These are phyloP conservation scores for Agrilus mali DNA, from an alignment of 2,888 invertebrate species.

Conservation along the genomic window DNA sequence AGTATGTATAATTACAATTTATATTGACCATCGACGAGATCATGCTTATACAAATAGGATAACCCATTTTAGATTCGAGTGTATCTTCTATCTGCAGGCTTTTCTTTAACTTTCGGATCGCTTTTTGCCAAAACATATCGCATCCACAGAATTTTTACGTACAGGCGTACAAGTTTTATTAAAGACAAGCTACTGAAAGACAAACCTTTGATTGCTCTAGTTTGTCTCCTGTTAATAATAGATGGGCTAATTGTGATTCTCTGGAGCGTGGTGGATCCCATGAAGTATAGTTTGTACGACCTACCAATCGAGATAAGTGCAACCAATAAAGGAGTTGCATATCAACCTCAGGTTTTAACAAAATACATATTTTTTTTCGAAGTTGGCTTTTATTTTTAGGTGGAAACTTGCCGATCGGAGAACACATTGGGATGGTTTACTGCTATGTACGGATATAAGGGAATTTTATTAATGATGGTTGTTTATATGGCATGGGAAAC, in stretches of 20 bases:
- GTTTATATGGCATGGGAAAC: slow-evolving; percentile 97
- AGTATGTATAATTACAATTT: slow-evolving; percentile 42
- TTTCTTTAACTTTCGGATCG: slow-evolving; percentile 83
- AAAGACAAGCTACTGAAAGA: slow-evolving; percentile 86
- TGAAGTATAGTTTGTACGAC: slow-evolving; percentile 74
- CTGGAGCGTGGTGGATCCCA: slow-evolving; percentile 79
- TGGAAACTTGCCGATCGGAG: slow-evolving; percentile 78
- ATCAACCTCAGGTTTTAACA: slow-evolving; percentile 62
- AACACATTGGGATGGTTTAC: slow-evolving; percentile 86
- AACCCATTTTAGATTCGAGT: slow-evolving; percentile 58
- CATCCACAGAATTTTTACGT: slow-evolving; percentile 82
- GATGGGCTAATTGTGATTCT: slow-evolving; percentile 73
- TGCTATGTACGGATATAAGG: slow-evolving; percentile 82
- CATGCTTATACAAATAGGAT: no score
- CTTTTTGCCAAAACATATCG: slow-evolving; percentile 93
- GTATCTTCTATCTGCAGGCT: slow-evolving; percentile 79
- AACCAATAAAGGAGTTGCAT: slow-evolving; percentile 67
- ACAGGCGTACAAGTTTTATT: slow-evolving; percentile 68
- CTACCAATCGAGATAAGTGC: slow-evolving; percentile 66
- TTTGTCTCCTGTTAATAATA: slow-evolving; percentile 67
- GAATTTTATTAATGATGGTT: slow-evolving; percentile 73
- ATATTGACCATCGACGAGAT: no score
- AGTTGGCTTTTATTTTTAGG: slow-evolving; percentile 40
- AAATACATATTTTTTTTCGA: background rate
- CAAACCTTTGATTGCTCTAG: slow-evolving; percentile 73